Conservation (phyloP, 2,113 vertebrate species). For the Bubo bubo region DNA sequence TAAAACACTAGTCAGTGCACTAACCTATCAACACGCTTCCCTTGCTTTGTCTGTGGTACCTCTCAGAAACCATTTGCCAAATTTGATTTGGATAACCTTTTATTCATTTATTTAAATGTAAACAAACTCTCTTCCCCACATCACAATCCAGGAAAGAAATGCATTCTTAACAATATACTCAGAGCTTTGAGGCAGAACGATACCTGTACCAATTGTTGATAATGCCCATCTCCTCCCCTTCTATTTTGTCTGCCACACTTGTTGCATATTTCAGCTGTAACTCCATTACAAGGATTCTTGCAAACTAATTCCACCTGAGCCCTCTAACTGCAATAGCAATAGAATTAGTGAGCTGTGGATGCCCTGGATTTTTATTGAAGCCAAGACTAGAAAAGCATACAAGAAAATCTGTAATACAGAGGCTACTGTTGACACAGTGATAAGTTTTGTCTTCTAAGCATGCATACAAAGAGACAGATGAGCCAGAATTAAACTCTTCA, state of each 20-base stretch:
- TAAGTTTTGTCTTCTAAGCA: neutral
- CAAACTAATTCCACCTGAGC: neutral
- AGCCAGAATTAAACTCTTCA: neutral
- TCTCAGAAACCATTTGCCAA: neutral
- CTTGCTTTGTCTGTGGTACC: neutral
- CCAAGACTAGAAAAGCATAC: neutral
- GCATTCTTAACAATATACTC: neutral
- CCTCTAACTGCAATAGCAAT: neutral
- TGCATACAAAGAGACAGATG: neutral
- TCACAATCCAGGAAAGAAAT: neutral
- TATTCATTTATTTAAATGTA: neutral
- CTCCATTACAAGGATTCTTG: neutral
- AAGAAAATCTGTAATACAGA: neutral
- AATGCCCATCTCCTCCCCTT: neutral
- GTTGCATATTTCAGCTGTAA: neutral
- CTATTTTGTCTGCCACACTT: neutral
- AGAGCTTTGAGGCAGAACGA: neutral
- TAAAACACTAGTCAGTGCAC: neutral
- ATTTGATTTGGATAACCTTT: neutral
- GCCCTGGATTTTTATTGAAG: neutral
- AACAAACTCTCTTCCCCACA: neutral
- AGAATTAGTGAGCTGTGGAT: neutral
- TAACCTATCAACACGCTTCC: neutral
- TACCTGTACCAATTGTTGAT: neutral
- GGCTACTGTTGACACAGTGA: neutral